Conservation (phyloP, 1,140 invertebrate species). For the Oryzaephilus surinamensis region DNA sequence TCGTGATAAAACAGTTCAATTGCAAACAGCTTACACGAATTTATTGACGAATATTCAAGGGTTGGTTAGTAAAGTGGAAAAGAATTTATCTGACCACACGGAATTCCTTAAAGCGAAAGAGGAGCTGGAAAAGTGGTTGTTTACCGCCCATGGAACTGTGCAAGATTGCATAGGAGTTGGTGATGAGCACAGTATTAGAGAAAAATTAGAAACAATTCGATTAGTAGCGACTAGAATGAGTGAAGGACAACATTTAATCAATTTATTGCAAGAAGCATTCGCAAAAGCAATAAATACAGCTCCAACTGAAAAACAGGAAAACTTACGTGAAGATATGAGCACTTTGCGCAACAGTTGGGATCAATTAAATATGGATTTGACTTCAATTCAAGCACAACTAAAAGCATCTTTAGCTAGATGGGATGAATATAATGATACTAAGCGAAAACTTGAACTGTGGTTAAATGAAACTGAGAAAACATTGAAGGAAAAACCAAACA, state of each 20-base stretch:
- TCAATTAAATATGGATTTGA: slow-evolving; percentile 68
- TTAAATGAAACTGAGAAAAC: slow-evolving; percentile 52
- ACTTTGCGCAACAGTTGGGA: slow-evolving; percentile 71
- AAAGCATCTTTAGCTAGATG: slow-evolving; percentile 66
- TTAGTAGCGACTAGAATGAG: slow-evolving; percentile 63
- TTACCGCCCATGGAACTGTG: slow-evolving; percentile 62
- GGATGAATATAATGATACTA: slow-evolving; percentile 69
- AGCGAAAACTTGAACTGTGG: slow-evolving; percentile 59
- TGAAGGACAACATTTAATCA: slow-evolving; percentile 77
- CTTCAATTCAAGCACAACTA: slow-evolving; percentile 63
- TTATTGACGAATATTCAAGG: slow-evolving; percentile 66
- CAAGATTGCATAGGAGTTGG: slow-evolving; percentile 74
- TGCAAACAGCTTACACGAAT: slow-evolving; percentile 70
- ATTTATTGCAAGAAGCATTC: slow-evolving; percentile 69
- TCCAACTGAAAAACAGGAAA: slow-evolving; percentile 67
- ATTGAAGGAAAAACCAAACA: slow-evolving; percentile 51
- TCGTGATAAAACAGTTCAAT: slow-evolving; percentile 72
- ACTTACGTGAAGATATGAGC: slow-evolving; percentile 61
- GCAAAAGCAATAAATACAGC: slow-evolving; percentile 73
- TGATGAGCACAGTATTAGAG: slow-evolving; percentile 63
- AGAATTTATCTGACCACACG: slow-evolving; percentile 79
- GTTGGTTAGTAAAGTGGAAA: slow-evolving; percentile 72
- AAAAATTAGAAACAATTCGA: slow-evolving; percentile 71
- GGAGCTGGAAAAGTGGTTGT: slow-evolving; percentile 71
- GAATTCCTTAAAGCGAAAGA: slow-evolving; percentile 78